Base-by-base conservation (phyloP, 2,888 invertebrate species). In the Tinea pellionella region DNA sequence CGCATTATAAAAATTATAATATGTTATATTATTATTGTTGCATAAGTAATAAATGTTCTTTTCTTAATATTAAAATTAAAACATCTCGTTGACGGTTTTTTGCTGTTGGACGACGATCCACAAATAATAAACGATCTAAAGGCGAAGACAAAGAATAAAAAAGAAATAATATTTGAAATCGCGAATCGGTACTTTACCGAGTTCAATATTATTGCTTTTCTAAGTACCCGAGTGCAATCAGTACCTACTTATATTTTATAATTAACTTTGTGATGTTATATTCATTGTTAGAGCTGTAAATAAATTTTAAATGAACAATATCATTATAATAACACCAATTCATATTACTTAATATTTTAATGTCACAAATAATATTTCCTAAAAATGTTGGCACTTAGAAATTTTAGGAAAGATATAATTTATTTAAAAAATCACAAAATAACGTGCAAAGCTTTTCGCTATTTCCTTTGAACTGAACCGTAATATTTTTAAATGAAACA, bases 51-150 rank as follows among this genome's bases (percentile, higher is more conserved):
- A 24, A 24, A 24, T 24, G 24, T 6, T 24, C 24, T 3, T 24
- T 24, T 24, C 24, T 24, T n/a, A n/a, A 6, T 24, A 3, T 24
- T 6, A 24, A 24, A 24, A 24, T 24, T 24, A 24, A n/a, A 61
- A 58, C 30, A n/a, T 12, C 29, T 42, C 3, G 37, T 24, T 24
- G 41, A 41, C 13, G 12, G 41, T 47, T 16, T 4, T 47, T 47
- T 47, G 8, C 47, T 15, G 47, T 4, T 9, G 47, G 47, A 47
- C 47, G 41, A 41, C 41, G 24, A 78, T 83, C 73, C 76, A 77
- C 82, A 75, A 80, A 80, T 84, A 85, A 85, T 86, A 85, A 86
- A 86, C 84, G 85, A 80, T 85, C 80, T 71, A 78, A 75, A 77
- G n/a, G 77, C 71, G 74, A 79, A 82, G 79, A 77, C 72, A 55